These are phyloP conservation scores for Hydrozoanthus tunicans DNA, from an alignment of 64 coral and sea anemone species.

Conservation along the genomic window DNA sequence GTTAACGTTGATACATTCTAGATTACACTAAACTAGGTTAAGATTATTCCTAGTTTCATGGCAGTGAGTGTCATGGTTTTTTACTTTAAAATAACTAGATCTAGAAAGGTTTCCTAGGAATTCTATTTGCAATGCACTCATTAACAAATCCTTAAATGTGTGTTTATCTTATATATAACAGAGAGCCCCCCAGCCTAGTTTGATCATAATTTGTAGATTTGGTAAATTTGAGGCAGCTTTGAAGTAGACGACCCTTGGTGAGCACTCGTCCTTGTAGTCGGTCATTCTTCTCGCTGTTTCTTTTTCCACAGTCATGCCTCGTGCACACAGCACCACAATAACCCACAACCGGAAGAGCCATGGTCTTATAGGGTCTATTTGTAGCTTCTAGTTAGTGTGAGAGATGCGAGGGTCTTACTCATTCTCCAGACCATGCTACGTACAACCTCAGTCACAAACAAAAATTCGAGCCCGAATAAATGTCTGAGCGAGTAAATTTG, in stretches of 20 bases:
- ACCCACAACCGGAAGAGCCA: background rate
- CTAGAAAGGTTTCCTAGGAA: background rate
- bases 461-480: no score
- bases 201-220: constrained; percentile 14
- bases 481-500: no score
- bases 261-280: background rate
- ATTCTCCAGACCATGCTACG: no score
- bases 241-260: constrained; percentile 5
- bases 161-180: background rate
- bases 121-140: constrained; percentile 3
- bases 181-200: constrained; percentile 5
- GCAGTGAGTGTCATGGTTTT: background rate
- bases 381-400: background rate
- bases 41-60: background rate
- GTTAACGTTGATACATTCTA: no score
- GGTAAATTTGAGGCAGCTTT: background rate
- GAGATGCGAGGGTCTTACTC: constrained; percentile 27
- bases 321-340: constrained; percentile 20
- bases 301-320: background rate
- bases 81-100: background rate
- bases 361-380: constrained; percentile 10
- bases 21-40: background rate
- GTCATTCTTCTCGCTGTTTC: constrained; percentile 9
- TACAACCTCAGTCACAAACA: no score
- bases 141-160: background rate